Base-by-base conservation (phyloP, 64 coral and sea anemone genomes). In the Exaiptasia diaphana region DNA sequence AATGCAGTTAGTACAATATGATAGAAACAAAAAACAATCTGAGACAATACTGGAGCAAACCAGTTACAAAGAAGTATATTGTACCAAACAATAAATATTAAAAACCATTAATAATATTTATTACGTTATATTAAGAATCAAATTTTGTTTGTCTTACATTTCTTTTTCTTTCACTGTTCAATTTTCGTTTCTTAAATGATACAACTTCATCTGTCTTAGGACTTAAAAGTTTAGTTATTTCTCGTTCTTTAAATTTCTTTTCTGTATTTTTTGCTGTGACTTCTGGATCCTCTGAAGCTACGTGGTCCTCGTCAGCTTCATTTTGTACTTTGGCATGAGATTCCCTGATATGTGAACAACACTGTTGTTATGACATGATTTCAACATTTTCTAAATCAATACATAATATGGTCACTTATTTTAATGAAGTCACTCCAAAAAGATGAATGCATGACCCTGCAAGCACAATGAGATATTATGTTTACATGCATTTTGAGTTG, bases 171-270 rank as follows among this genome's bases (percentile, higher is more conserved):
- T 78, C 84, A 68, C 50, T 62, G 25, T 87, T 87, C 0, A 87
- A 42, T 77, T 69, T 87, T 50, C 84, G 42, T 67, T 78, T 87
- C 40, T 87, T 87, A 70, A 87, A 87, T 1, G 84, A 42, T 36
- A 87, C 32, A 37, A 87, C 61, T 36, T 85, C 70, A 27, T 22
- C 64, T 23, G 72, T 9, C 26, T 39, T 42, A 25, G 58, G 58
- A 49, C 7, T 3, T 14, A 50, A 30, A 14, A 90, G 60, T 30
- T 75, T 67, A 11, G 78, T 77, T 1, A 53, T 90, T 37, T 57
- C n/a, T 25, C 74, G 61, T 87, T 88, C 61, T 67, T 74, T 83
- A 38, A 78, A 82, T 74, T 94, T 89, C 1, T 38, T 61, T 79
- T 89, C 80, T 23, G 79, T 52, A 59, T 78, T 72, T 30, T 48